Evolutionary conservation across 1,140 invertebrate species (phyloP).

Genomic region (Euwallacea fornicatus): DNA sequence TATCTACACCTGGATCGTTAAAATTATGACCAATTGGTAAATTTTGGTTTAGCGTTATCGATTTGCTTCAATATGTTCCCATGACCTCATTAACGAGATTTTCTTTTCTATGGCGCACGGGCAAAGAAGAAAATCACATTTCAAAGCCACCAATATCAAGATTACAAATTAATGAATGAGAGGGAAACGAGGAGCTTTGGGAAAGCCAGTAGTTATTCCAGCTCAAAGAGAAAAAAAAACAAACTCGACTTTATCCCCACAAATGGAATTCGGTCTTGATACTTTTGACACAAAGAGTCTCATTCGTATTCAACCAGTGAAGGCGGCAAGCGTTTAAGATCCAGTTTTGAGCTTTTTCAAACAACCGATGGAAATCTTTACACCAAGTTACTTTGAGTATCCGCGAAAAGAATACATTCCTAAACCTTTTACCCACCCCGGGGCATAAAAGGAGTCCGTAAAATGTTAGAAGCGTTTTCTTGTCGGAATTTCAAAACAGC

Average conservation of each 20-base stretch:
- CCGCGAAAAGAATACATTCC: slow-evolving; percentile 29
- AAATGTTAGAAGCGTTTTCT: slow-evolving; percentile 29
- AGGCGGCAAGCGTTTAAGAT: slow-evolving; percentile 30
- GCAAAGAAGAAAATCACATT: too few relatives aligned
- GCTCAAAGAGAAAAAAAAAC: background rate
- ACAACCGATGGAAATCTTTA: slow-evolving; percentile 30
- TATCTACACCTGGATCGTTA: too few relatives aligned
- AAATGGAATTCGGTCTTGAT: slow-evolving; percentile 4
- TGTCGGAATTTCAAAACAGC: slow-evolving; percentile 29
- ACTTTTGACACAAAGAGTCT: slow-evolving; percentile 28
- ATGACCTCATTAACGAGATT: too few relatives aligned
- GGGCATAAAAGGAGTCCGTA: slow-evolving; percentile 29
- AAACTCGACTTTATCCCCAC: slow-evolving; percentile 6
- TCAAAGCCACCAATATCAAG: too few relatives aligned
- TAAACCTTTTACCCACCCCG: slow-evolving; percentile 27
- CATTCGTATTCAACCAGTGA: slow-evolving; percentile 31
- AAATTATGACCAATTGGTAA: too few relatives aligned
- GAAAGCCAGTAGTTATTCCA: too few relatives aligned
- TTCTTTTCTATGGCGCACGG: too few relatives aligned
- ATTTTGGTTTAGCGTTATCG: too few relatives aligned
- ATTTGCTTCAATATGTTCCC: too few relatives aligned
- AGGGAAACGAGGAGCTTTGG: too few relatives aligned
- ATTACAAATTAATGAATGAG: too few relatives aligned
- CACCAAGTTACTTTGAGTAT: slow-evolving; percentile 30
- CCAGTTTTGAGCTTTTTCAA: slow-evolving; percentile 33